Evolutionary conservation across 2,888 invertebrate genomes (phyloP).

Genomic region (Drosophila buzzatii): DNA sequence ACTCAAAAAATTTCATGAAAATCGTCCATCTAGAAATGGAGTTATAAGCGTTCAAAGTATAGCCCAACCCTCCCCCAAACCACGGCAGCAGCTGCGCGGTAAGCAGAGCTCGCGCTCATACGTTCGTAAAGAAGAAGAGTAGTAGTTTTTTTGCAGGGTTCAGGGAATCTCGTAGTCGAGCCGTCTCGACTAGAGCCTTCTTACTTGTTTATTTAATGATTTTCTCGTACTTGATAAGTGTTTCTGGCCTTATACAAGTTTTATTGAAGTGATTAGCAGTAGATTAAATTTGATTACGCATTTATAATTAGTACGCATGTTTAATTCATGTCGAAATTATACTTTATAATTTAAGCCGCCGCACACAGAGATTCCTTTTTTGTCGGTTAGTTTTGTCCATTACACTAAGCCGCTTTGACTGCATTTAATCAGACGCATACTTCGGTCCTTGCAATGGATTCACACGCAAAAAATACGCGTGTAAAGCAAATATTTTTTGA

Average conservation of each 20-base stretch:
- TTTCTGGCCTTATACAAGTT: neutral
- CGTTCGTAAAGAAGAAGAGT: no score
- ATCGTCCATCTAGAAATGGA: no score
- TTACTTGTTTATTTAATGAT: neutral
- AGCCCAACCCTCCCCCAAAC: no score
- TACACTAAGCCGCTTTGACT: slow-evolving; percentile 75
- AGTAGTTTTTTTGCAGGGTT: no score
- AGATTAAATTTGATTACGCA: slow-evolving; percentile 16
- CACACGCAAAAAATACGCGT: slow-evolving; percentile 21
- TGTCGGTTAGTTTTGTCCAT: slow-evolving; percentile 51
- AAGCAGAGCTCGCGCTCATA: no score
- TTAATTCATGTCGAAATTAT: slow-evolving; percentile 56
- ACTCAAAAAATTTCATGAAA: no score
- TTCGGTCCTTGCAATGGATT: slow-evolving; percentile 5
- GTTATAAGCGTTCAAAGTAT: no score
- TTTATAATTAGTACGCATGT: slow-evolving; percentile 8
- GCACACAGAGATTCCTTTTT: slow-evolving; percentile 18
- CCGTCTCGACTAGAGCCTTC: no score
- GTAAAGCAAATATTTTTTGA: slow-evolving; percentile 55
- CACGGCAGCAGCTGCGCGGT: no score
- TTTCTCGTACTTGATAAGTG: neutral
- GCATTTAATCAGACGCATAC: slow-evolving; percentile 67
- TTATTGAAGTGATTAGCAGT: slow-evolving; percentile 1
- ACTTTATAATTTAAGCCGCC: slow-evolving; percentile 58
- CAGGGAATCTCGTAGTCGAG: no score